Base-by-base conservation (phyloP, 2,797 vertebrate species). In the Holocentrus rufus region DNA sequence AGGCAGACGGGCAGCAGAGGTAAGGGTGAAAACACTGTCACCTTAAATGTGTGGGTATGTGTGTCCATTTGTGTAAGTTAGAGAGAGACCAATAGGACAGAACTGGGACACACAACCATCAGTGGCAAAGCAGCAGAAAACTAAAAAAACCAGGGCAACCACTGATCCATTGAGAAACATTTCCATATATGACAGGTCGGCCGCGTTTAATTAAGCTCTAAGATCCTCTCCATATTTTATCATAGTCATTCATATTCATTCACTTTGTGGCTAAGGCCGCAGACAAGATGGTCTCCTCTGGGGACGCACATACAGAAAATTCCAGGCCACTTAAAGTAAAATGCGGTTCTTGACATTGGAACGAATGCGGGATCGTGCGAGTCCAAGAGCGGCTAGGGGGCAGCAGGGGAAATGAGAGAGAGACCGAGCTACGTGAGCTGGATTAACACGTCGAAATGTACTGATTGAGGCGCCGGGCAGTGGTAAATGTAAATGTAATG, bases 81-180 rank as follows among this genome's bases (percentile, higher is more conserved):
- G 55, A 55, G 59, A 75, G 52, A 78, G 67, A 75, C 66, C 83
- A 72, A 44, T 17, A 65, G 87, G 79, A 87, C 86, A 88, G 87
- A 92, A 89, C 85, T 91, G 83, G 92, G 90, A 86, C 92, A 90
- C 52, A 64, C 76, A 79, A 80, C 75, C 77, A 72, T 77, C 74
- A 71, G 65, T 2, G 63, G 85, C 58, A 61, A 81, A 83, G 75
- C 31, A 77, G 67, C 60, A 75, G 57, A 67, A 82, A 82, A 57
- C 63, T 59, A 60, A 90, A 34, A 34, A 34, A 92, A 90, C 87
- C 85, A 87, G 91, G 86, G 73, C 91, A 92, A 79, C 65, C 68
- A 69, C 74, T 73, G 81, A 89, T 87, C 85, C 79, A 84, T 82
- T 20, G 69, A 85, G 81, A 80, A 87, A 76, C 66, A 80, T 85